Conservation (phyloP, 2,888 invertebrate species). For the Aphidoletes aphidimyza region DNA sequence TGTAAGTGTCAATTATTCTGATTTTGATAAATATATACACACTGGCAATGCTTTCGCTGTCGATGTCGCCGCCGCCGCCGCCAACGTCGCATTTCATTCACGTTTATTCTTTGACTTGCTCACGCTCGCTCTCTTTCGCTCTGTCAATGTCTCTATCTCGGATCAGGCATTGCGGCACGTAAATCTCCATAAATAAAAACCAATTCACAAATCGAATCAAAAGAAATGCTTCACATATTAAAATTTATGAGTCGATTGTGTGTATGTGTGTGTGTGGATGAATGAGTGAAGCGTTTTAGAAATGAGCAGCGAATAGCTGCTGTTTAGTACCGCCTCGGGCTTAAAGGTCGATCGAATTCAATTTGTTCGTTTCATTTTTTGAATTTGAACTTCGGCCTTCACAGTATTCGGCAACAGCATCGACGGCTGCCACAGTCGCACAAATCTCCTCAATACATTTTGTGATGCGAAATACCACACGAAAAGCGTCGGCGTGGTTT, state of each 20-base stretch:
- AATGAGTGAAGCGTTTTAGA: background rate
- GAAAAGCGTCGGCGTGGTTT: background rate
- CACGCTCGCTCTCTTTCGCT: background rate
- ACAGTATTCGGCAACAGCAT: background rate
- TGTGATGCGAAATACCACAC: background rate
- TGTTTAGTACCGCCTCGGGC: background rate
- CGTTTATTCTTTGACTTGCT: too few species aligned
- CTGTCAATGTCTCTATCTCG: background rate
- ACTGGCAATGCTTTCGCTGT: background rate
- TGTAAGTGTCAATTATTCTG: slow-evolving; percentile 50
- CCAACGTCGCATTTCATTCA: too few species aligned
- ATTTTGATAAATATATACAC: slow-evolving; percentile 28
- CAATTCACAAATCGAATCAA: slow-evolving; percentile 8
- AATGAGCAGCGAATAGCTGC: background rate
- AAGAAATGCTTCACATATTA: slow-evolving; percentile 4
- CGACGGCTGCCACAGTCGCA: too few species aligned
- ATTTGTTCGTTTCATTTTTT: background rate
- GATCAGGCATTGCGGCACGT: background rate
- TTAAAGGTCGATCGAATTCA: slow-evolving; percentile 33
- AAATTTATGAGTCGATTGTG: slow-evolving; percentile 14
- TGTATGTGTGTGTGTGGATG: background rate
- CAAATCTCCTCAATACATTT: too few species aligned
- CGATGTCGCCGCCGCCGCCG: background rate
- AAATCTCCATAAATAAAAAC: slow-evolving; percentile 12
- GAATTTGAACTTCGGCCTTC: background rate